phyloP scores from a whole-genome alignment of 2,888 invertebrate genomes.

The Portevinia maculata region DNA sequence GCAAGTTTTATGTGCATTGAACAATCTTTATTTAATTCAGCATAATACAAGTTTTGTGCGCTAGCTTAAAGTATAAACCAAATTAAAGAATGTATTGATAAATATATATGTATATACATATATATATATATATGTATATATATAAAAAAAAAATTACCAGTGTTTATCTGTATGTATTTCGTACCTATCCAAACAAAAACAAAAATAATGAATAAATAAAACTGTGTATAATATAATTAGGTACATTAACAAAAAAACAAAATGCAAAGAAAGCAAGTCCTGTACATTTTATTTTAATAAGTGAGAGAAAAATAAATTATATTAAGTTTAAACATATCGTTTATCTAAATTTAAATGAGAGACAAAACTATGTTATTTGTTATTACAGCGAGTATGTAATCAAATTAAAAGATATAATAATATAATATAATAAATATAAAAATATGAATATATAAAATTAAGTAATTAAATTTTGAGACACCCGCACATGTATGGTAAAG shows the following conservation, averaged over 20 bases:
- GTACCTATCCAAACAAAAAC: slow-evolving; percentile 42
- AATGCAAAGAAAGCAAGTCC: slow-evolving; percentile 29
- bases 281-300: slow-evolving; percentile 67
- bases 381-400: slow-evolving; percentile 58
- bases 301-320: slow-evolving; percentile 37
- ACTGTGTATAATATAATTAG: slow-evolving; percentile 60
- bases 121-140: too few species aligned
- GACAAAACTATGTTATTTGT: slow-evolving; percentile 71
- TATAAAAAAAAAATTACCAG: slow-evolving; percentile 34
- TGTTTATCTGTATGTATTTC: slow-evolving; percentile 60
- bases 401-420: not conserved
- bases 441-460: slow-evolving; percentile 42
- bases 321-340: slow-evolving; percentile 73
- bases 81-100: slow-evolving; percentile 29
- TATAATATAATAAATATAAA: slow-evolving; percentile 35
- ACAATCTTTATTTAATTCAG: slow-evolving; percentile 49
- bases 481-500: slow-evolving; percentile 31
- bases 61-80: slow-evolving; percentile 19
- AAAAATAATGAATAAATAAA: slow-evolving; percentile 30
- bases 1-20: slow-evolving; percentile 32
- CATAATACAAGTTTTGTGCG: slow-evolving; percentile 26
- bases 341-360: slow-evolving; percentile 73
- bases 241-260: slow-evolving; percentile 31
- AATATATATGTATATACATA: too few species aligned
- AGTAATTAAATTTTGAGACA: slow-evolving; percentile 49